Percentiles rank a stretch among this genome's conserved stretches.
phyloP scores from a whole-genome alignment of 2,888 invertebrate species.

The Therioaphis trifolii region DNA sequence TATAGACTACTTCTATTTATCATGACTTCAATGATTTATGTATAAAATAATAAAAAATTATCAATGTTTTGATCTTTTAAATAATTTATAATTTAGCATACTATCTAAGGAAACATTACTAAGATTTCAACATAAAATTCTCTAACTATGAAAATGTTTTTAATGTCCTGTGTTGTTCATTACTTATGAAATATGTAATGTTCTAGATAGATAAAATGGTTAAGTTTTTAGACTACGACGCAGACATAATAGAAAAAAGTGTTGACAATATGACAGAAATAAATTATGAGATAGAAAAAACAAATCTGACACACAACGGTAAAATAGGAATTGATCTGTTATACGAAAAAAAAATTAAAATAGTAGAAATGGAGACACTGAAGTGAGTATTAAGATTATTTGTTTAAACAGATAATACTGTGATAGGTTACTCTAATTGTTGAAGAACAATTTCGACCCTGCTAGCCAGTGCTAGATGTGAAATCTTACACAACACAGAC shows the following conservation, averaged over 20 bases:
- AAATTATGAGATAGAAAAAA: neutral
- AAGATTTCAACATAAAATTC: too few relatives aligned
- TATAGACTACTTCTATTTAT: too few relatives aligned
- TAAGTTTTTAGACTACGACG: constrained; percentile 9
- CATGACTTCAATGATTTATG: too few relatives aligned
- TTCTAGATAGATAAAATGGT: constrained; percentile 32
- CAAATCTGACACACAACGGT: neutral
- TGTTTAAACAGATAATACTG: neutral
- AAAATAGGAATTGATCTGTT: constrained; percentile 24
- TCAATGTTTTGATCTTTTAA: too few relatives aligned
- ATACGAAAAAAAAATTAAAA: constrained; percentile 28
- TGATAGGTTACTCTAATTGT: neutral
- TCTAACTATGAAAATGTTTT: too few relatives aligned
- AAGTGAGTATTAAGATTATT: constrained; percentile 29
- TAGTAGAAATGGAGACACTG: constrained; percentile 12
- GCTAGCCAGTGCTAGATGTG: constrained; percentile 21
- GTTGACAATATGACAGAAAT: constrained; percentile 6
- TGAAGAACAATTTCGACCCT: neutral
- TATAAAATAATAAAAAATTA: too few relatives aligned
- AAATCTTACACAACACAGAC: constrained; percentile 33
- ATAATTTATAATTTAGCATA: too few relatives aligned
- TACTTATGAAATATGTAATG: neutral
- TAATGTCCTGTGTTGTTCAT: too few relatives aligned
- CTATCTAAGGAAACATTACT: too few relatives aligned
- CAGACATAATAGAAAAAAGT: constrained; percentile 1